These are phyloP conservation scores for Tipula lateralis DNA, from an alignment of 2,888 invertebrate species.

Conservation along the genomic window DNA sequence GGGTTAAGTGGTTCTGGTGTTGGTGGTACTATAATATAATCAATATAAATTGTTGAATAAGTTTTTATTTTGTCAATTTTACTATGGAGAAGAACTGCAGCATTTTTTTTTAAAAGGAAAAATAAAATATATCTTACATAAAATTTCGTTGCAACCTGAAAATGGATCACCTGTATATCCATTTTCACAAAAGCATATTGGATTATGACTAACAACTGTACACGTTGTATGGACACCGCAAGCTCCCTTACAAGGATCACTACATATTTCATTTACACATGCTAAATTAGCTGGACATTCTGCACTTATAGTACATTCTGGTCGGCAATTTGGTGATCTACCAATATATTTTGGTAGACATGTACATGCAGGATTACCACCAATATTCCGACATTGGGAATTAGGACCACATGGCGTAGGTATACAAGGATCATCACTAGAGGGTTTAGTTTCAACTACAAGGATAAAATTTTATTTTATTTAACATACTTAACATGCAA, in stretches of 20 bases:
- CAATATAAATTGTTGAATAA: neutral
- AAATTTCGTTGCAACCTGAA: slow-evolving; percentile 59
- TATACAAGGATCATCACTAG: slow-evolving; percentile 69
- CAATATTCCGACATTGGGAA: slow-evolving; percentile 73
- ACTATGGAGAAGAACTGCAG: neutral
- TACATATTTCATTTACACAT: slow-evolving; percentile 72
- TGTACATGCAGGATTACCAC: slow-evolving; percentile 75
- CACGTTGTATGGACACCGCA: slow-evolving; percentile 73
- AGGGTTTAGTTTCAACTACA: slow-evolving; percentile 39
- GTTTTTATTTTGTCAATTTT: too few relatives aligned
- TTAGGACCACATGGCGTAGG: slow-evolving; percentile 82
- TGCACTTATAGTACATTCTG: slow-evolving; percentile 67
- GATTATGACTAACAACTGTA: slow-evolving; percentile 70
- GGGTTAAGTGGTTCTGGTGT: slow-evolving; percentile 61
- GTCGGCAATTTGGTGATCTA: slow-evolving; percentile 77
- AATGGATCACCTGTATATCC: slow-evolving; percentile 77
- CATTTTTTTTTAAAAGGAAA: neutral
- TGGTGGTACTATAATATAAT: slow-evolving; percentile 40
- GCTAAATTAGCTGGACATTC: slow-evolving; percentile 72
- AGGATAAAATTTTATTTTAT: slow-evolving; percentile 27
- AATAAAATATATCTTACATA: slow-evolving; percentile 45
- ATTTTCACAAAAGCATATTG: slow-evolving; percentile 67
- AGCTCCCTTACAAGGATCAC: slow-evolving; percentile 72
- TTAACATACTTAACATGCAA: slow-evolving; percentile 13
- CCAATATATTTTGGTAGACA: slow-evolving; percentile 75